These are phyloP conservation scores for Uloborus plumipes DNA, from an alignment of 2,888 invertebrate species.

Conservation along the genomic window DNA sequence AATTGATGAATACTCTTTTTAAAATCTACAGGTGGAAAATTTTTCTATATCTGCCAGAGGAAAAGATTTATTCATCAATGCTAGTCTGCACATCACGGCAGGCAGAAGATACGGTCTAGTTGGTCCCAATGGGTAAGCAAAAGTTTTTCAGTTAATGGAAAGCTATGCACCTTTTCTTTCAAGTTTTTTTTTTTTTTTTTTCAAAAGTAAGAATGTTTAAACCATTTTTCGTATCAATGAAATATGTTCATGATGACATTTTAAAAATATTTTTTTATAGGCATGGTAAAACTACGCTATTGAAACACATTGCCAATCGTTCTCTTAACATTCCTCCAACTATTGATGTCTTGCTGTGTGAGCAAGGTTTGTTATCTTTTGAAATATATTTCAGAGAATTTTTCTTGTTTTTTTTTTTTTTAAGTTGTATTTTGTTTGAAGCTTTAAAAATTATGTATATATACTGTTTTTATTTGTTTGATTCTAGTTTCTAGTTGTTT, in stretches of 20 bases:
- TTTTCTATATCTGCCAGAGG: conserved; percentile 98
- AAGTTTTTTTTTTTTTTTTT: no score
- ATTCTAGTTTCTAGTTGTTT: neutral
- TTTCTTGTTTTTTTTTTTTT: neutral
- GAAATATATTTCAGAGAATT: no score
- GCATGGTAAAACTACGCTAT: conserved; percentile 97
- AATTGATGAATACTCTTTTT: no score
- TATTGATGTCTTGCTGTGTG: conserved; percentile 96
- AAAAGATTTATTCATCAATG: conserved; percentile 96
- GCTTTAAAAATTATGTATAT: neutral
- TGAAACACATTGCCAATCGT: conserved; percentile 91
- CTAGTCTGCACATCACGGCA: conserved; percentile 90
- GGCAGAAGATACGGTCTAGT: conserved; percentile 97
- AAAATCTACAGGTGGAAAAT: conserved; percentile 78
- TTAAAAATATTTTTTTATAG: conserved; percentile 72
- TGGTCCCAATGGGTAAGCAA: conserved; percentile 90
- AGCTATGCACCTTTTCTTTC: no score
- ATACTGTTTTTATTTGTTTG: neutral
- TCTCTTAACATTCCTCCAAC: conserved; percentile 95
- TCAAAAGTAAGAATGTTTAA: no score
- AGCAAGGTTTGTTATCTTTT: conserved; percentile 76
- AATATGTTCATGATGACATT: no score
- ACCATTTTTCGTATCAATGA: no score
- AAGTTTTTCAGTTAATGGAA: neutral
- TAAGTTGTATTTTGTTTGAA: neutral